Percentiles rank a stretch among this genome's conserved stretches.
These are phyloP conservation scores for Xestia xanthographa DNA, from an alignment of 2,888 invertebrate species.

Conservation along the genomic window DNA sequence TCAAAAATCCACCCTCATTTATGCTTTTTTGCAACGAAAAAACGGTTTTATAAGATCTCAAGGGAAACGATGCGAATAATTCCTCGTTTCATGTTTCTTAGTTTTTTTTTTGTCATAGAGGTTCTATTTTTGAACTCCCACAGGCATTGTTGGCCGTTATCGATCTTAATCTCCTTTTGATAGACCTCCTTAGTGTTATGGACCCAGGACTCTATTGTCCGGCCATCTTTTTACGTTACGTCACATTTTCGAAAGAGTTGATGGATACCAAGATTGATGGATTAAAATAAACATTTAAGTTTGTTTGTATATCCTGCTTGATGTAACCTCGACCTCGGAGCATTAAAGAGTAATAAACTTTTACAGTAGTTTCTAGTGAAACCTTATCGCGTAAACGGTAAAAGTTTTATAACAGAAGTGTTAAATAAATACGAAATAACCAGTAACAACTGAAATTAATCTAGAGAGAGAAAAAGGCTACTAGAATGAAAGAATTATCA, in stretches of 20 bases:
- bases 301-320: constrained; percentile 45
- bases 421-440: constrained; percentile 14
- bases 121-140: constrained; percentile 84
- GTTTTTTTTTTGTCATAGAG: constrained; percentile 78
- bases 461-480: background rate
- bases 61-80: constrained; percentile 90
- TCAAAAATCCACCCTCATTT: constrained; percentile 84
- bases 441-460: constrained; percentile 12
- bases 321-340: constrained; percentile 30
- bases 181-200: constrained; percentile 86
- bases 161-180: constrained; percentile 90
- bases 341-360: constrained; percentile 56
- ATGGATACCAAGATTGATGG: constrained; percentile 75
- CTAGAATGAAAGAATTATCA: background rate
- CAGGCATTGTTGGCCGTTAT: constrained; percentile 86
- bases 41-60: constrained; percentile 88
- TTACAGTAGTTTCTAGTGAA: constrained; percentile 40
- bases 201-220: constrained; percentile 86
- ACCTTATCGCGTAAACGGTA: constrained; percentile 25
- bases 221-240: constrained; percentile 74
- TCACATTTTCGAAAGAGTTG: constrained; percentile 82
- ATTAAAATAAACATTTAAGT: constrained; percentile 55
- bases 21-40: constrained; percentile 88
- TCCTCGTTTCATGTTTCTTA: constrained; percentile 89
- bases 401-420: constrained; percentile 24